A percentile compares a stretch with the other conserved stretches of the same genome.
phyloP scores from a whole-genome alignment of 2,797 vertebrate genomes.

The Novumbra hubbsi region DNA sequence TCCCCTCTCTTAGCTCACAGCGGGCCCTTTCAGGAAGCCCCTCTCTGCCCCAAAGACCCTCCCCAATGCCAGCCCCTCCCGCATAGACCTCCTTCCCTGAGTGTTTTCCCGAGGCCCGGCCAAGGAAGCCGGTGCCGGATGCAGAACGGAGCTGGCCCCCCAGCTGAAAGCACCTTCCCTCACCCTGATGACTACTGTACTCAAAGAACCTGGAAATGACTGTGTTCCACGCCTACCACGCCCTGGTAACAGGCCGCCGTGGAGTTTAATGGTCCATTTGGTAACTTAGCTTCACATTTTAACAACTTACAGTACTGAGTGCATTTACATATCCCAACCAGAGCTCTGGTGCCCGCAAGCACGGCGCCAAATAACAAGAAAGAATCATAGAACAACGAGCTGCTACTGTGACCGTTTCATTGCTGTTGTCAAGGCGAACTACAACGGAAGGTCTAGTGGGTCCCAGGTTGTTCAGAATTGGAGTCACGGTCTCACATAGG shows the following conservation, averaged over 20 bases:
- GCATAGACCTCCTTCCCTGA: conserved; percentile 1
- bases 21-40: neutral
- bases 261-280: neutral
- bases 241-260: neutral
- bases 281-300: too few species aligned
- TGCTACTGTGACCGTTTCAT: too few species aligned
- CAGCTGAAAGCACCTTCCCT: conserved; percentile 8
- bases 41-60: neutral
- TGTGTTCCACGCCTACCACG: neutral
- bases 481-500: neutral
- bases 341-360: too few species aligned
- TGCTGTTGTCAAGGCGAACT: too few species aligned
- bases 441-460: neutral
- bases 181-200: neutral
- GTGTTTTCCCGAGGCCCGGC: neutral
- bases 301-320: too few species aligned
- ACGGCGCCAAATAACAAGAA: too few species aligned
- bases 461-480: neutral
- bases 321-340: too few species aligned
- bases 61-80: conserved; percentile 9
- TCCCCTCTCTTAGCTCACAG: neutral
- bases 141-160: conserved; percentile 6
- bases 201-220: neutral
- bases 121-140: neutral
- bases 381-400: too few species aligned